Percentiles rank a stretch among this genome's conserved stretches.
Conservation (phyloP, 2,888 invertebrate species). For the Onchidella celtica region DNA sequence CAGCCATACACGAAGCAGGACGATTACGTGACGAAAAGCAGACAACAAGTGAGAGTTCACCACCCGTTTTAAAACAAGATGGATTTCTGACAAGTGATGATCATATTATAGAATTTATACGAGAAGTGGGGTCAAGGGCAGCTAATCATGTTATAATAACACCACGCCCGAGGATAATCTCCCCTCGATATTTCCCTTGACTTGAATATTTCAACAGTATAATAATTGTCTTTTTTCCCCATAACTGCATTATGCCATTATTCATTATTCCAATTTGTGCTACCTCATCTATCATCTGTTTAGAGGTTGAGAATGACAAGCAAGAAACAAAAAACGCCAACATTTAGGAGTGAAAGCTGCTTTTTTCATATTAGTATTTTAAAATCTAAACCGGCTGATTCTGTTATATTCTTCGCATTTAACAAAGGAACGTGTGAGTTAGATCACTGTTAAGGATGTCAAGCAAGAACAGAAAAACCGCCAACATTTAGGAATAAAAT, state of each 20-base stretch:
- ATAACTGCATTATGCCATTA: neutral
- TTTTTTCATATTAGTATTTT: no score
- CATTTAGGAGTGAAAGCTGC: no score
- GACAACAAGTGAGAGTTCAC: neutral
- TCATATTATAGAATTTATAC: conserved; percentile 50
- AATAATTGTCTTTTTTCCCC: neutral
- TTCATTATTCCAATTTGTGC: neutral
- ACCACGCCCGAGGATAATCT: neutral
- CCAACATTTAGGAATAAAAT: no score
- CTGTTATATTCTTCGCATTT: no score
- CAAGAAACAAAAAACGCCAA: no score
- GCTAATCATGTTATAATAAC: neutral
- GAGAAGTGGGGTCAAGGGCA: conserved; percentile 18
- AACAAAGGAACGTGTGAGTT: no score
- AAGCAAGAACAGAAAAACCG: no score
- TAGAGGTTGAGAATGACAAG: no score
- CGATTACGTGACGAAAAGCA: neutral
- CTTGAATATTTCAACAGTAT: neutral
- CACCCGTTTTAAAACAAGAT: neutral
- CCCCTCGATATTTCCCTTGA: neutral
- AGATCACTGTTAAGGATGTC: no score
- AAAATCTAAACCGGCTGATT: no score
- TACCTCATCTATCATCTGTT: no score
- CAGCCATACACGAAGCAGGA: neutral
- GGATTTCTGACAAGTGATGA: conserved; percentile 50